Base-by-base conservation (phyloP, 2,888 invertebrate species). In the Parelbella ahira region DNA sequence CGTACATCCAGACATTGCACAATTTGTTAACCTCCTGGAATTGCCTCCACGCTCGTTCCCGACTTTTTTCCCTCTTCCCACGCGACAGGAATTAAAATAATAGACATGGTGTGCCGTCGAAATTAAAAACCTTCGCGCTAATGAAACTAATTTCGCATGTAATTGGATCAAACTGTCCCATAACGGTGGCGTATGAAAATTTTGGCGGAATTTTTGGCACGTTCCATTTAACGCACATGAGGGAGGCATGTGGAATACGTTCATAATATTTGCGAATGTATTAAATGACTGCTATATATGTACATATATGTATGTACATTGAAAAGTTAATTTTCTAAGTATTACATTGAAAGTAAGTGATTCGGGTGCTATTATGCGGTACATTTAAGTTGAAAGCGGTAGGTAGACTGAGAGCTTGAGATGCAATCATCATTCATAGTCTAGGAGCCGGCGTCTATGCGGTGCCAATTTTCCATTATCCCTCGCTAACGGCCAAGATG, bases 1-100 rank as follows among this genome's bases (percentile, higher is more conserved):
- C 61, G 70, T 68, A 69, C 68, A 54, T 53, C 57, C 66, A 66
- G 71, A 72, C 71, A 66, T 66, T 76, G 67, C 69, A 70, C 77
- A 75, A 80, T 82, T 81, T 81, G 81, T 82, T 81, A 79, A 73
- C 75, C 64, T 68, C 67, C 67, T 66, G 68, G 63, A 76, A 81
- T 79, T 71, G 71, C 73, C 68, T 69, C 66, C 56, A 60, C 62
- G 57, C 54, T 61, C 52, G 56, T 39, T 47, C 38, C n/a, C n/a
- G n/a, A n/a, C n/a, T 33, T 44, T 41, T 44, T 56, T 57, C 59
- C 58, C 55, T 64, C 63, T 34, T 42, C 60, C 59, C 51, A 51
- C 47, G 47, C 47, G 52, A 56, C 53, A 52, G 45, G 53, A 51
- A 53, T 53, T 58, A 57, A 58, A 57, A 54, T 50, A 53, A 51